Evolutionary conservation across 2,888 invertebrate species (phyloP).

Genomic region (Lithophane semibrunnea): DNA sequence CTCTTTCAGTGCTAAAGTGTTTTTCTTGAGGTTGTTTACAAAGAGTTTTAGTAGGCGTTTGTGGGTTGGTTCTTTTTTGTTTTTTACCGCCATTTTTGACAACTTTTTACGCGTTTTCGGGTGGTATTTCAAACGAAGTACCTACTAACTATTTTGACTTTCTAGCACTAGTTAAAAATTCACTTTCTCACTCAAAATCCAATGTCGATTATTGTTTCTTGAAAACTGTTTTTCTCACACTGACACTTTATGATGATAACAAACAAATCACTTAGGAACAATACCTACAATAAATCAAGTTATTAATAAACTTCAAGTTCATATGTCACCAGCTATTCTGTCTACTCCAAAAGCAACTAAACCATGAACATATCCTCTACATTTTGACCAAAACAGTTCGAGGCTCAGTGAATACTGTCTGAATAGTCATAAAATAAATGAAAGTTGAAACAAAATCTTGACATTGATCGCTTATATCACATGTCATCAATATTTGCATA

Average conservation of each 20-base stretch:
- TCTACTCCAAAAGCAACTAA: constrained; percentile 13
- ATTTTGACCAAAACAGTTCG: constrained; percentile 47
- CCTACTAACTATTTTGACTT: not conserved
- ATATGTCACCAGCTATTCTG: not conserved
- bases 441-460: constrained; percentile 56
- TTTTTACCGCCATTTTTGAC: constrained; percentile 75
- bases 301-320: not conserved
- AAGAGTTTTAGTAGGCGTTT: constrained; percentile 79
- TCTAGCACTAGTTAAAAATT: not conserved
- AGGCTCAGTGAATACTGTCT: constrained; percentile 38
- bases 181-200: constrained; percentile 8
- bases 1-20: constrained; percentile 82
- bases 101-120: not conserved
- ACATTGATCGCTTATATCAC: constrained; percentile 60
- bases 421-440: constrained; percentile 57
- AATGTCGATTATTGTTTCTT: not conserved
- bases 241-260: not conserved
- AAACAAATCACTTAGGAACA: not conserved
- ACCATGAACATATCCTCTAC: constrained; percentile 28
- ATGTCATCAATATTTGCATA: constrained; percentile 54
- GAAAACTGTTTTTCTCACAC: not conserved
- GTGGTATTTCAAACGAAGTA: no score
- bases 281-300: not conserved
- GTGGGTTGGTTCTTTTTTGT: constrained; percentile 72
- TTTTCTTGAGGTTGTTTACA: constrained; percentile 81